A percentile compares a stretch with the other conserved stretches of the same genome.
phyloP scores from a whole-genome alignment of 2,113 vertebrate genomes.

The Channa maculata region DNA sequence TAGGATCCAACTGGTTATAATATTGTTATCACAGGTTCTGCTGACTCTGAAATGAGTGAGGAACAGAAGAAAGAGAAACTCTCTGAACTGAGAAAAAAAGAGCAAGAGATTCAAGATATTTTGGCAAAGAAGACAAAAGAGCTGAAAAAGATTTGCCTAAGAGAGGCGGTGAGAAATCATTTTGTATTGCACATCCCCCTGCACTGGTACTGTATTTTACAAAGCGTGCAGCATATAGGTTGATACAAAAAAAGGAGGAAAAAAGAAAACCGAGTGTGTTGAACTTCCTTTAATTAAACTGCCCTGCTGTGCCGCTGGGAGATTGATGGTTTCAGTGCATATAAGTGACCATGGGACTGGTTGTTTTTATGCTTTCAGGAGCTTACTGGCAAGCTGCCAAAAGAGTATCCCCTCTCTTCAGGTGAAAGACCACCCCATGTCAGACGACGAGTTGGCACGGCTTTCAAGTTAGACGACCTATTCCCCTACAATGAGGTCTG shows the following conservation, averaged over 20 bases:
- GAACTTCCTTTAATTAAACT: constrained; percentile 24
- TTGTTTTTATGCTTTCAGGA: constrained; percentile 82
- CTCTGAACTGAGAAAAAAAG: constrained; percentile 91
- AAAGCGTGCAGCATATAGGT: no score
- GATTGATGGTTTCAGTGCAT: constrained; percentile 27
- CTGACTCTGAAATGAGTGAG: constrained; percentile 93
- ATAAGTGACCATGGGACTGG: constrained; percentile 9
- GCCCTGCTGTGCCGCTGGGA: not conserved
- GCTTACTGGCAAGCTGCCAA: constrained; percentile 93
- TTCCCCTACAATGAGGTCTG: constrained; percentile 92
- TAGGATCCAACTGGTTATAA: not conserved
- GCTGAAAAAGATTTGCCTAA: constrained; percentile 93
- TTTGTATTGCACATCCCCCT: not conserved
- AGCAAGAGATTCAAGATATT: constrained; percentile 91
- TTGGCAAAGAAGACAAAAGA: constrained; percentile 93
- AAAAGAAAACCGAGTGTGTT: not conserved
- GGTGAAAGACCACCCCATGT: constrained; percentile 93
- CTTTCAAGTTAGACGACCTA: constrained; percentile 93
- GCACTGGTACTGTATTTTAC: not conserved
- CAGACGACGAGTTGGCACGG: constrained; percentile 90
- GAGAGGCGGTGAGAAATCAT: constrained; percentile 91
- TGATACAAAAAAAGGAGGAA: no score
- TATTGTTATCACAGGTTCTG: constrained; percentile 85
- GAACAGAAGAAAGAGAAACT: constrained; percentile 97
- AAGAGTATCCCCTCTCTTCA: constrained; percentile 90